Evolutionary conservation across 2,113 vertebrate genomes (phyloP), one percentile per base, ranked within the genome.

Genomic region (Phyllopteryx taeniolatus): DNA sequence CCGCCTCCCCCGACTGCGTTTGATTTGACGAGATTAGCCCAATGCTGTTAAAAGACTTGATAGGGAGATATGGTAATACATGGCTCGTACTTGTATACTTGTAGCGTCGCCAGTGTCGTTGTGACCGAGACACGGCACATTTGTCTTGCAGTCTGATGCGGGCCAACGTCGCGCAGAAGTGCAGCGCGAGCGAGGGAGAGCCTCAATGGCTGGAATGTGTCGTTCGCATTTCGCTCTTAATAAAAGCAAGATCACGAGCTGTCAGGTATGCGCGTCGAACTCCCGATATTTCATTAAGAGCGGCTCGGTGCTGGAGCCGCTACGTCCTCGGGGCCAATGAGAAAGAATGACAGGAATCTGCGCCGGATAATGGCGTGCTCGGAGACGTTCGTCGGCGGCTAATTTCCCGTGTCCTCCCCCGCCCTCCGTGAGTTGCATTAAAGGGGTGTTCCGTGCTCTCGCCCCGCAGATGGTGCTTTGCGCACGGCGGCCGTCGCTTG

Each of bases 191-290:
- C 53, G 67, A 54, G 17, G 22, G 68, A 46, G 56, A 73, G 44
- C 44, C 13, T 14, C 71, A 71, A 68, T 66, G 27, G 70, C 43
- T 44, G 72, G 83, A 81, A 78, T 78, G 73, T 20, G 44, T 47
- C 53, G 11, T 61, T 63, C 76, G 62, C 66, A 86, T 92, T 93
- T 93, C 91, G 17, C 44, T 91, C 88, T 93, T 93, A 95, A 94
- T 94, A 90, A 93, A 92, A 90, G 31, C 0, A 90, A 87, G 13
- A 93, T 96, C 94, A 95, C 86, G 94, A 91, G 95, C 91, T 91
- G 85, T 94, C 91, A 94, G 93, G 92, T 94, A 94, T 96, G 94
- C 86, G 85, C 87, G 78, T 81, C 0, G 10, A 17, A 22, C 42
- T 13, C 35, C 8, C 43, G 51, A 11, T 49, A 19, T 63, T 72